Evolutionary conservation across 1,140 invertebrate species (phyloP).

Genomic region (Macrocentrus cingulum): DNA sequence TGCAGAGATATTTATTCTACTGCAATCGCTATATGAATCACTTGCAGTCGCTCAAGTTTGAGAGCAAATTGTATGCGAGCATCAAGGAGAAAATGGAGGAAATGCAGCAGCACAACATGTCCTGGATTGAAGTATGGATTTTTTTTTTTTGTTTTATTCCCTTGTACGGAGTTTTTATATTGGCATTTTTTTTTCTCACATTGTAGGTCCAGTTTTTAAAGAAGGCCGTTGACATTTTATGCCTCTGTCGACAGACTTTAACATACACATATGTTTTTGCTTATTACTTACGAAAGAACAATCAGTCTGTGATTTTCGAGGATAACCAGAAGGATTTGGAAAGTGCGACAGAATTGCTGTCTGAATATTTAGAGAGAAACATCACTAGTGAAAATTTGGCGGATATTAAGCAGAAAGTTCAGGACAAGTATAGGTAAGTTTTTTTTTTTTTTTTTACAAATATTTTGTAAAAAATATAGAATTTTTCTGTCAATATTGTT

Average conservation of each 20-base stretch:
- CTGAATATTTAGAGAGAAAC: constrained; percentile 96
- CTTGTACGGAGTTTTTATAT: constrained; percentile 1
- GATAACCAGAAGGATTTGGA: constrained; percentile 99
- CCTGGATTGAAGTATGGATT: constrained; percentile 92
- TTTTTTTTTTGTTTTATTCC: constrained; percentile 1
- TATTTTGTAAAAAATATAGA: constrained; percentile 5
- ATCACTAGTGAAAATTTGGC: constrained; percentile 96
- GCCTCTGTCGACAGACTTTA: constrained; percentile 94
- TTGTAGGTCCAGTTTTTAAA: constrained; percentile 91
- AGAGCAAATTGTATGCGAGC: constrained; percentile 91
- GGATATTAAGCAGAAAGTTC: constrained; percentile 98
- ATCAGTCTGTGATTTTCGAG: constrained; percentile 98
- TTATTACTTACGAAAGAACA: constrained; percentile 96
- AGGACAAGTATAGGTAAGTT: constrained; percentile 94
- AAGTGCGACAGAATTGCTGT: constrained; percentile 93
- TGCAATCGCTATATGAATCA: constrained; percentile 99
- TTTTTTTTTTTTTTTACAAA: too few species aligned
- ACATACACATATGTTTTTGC: constrained; percentile 99
- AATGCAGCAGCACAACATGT: constrained; percentile 99
- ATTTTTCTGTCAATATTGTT: too few species aligned
- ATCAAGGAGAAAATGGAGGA: constrained; percentile 99
- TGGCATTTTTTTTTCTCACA: not conserved
- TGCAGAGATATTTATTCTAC: constrained; percentile 96
- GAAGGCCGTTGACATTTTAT: constrained; percentile 96
- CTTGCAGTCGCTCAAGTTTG: constrained; percentile 98